Evolutionary conservation across 2,797 vertebrate genomes (phyloP).

Genomic region (Taenioides sp.): DNA sequence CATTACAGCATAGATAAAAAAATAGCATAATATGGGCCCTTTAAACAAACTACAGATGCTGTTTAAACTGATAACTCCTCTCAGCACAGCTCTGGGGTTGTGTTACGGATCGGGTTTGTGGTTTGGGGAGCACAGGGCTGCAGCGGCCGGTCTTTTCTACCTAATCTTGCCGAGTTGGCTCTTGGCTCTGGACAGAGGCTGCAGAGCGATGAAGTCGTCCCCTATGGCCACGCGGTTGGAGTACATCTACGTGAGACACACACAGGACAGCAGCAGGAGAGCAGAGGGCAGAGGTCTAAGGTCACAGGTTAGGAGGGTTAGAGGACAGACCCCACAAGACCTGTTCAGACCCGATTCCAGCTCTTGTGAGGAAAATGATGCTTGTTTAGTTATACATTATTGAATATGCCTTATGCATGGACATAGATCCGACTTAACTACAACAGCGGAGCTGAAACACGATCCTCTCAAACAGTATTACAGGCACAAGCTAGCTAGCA

Average conservation of each 20-base stretch:
- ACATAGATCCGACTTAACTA: too few species aligned
- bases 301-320: slow-evolving; percentile 61
- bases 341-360: not conserved
- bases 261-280: slow-evolving; percentile 48
- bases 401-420: too few species aligned
- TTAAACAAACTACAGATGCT: too few species aligned
- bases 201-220: slow-evolving; percentile 99
- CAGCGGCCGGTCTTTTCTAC: slow-evolving; percentile 85
- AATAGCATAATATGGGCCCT: too few species aligned
- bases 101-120: slow-evolving; percentile 2
- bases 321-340: slow-evolving; percentile 15
- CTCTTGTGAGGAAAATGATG: too few species aligned
- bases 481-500: too few species aligned
- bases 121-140: slow-evolving; percentile 3
- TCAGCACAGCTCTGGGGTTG: slow-evolving; percentile 34
- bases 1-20: too few species aligned
- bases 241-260: slow-evolving; percentile 90
- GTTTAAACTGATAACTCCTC: slow-evolving; percentile 9
- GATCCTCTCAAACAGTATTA: too few species aligned
- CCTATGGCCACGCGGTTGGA: slow-evolving; percentile 96
- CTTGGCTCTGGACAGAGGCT: slow-evolving; percentile 98
- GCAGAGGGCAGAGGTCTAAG: slow-evolving; percentile 34
- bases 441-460: too few species aligned
- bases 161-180: slow-evolving; percentile 99
- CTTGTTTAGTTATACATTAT: too few species aligned